Conservation (phyloP, 2,888 invertebrate species). For the Neria commutata region DNA sequence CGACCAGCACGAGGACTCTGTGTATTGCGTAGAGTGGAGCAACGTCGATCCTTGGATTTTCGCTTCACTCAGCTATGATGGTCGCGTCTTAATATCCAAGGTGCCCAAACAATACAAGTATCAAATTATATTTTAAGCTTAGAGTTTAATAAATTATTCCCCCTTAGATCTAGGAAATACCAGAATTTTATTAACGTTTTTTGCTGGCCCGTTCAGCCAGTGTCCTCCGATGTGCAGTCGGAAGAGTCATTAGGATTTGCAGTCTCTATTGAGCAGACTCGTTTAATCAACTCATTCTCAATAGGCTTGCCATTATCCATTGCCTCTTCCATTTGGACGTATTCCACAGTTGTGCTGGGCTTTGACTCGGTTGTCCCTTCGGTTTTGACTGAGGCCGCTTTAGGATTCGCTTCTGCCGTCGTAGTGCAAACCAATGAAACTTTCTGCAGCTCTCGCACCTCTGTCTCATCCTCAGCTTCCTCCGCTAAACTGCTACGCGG, state of each 20-base stretch:
- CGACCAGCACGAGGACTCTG: conserved; percentile 97
- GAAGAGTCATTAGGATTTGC: conserved; percentile 71
- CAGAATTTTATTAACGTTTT: neutral
- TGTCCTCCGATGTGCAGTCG: conserved; percentile 69
- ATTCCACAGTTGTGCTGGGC: conserved; percentile 55
- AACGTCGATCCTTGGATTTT: conserved; percentile 98
- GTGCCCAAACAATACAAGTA: conserved; percentile 96
- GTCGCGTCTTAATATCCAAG: conserved; percentile 87
- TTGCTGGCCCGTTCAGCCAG: too few species aligned
- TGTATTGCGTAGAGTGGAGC: conserved; percentile 97
- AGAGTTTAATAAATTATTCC: conserved; percentile 36
- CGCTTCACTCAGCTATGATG: conserved; percentile 96
- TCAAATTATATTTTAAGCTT: conserved; percentile 78
- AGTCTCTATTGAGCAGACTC: conserved; percentile 68
- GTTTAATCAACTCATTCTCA: conserved; percentile 59
- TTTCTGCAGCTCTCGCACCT: conserved; percentile 27
- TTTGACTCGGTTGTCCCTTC: conserved; percentile 32
- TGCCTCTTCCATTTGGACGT: conserved; percentile 62
- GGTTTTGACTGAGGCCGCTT: conserved; percentile 3
- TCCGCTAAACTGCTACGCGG: conserved; percentile 63
- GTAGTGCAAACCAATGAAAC: too few species aligned
- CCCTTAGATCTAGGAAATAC: neutral
- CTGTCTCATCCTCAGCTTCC: conserved; percentile 62
- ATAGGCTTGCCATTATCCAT: conserved; percentile 60
- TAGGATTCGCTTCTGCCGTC: neutral